Percentiles rank a stretch among this genome's conserved stretches.
phyloP scores from a whole-genome alignment of 2,888 invertebrate species.

The Oxyteleia sp. region DNA sequence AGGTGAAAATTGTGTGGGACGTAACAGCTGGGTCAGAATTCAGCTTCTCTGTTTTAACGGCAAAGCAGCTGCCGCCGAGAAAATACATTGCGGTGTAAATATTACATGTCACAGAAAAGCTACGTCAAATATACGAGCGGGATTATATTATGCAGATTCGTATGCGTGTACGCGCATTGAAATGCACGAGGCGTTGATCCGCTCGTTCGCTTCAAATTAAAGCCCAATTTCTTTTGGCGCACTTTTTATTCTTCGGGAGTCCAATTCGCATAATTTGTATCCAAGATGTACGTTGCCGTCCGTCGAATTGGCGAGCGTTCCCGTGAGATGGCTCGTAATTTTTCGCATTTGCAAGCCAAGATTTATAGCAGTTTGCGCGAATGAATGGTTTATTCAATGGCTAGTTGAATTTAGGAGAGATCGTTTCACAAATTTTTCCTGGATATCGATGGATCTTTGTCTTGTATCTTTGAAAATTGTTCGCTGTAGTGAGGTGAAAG shows the following conservation, averaged over 20 bases:
- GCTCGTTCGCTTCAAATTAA: conserved; percentile 12
- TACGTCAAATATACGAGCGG: conserved; percentile 64
- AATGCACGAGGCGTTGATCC: conserved; percentile 14
- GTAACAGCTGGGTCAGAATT: conserved; percentile 52
- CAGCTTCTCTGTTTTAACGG: conserved; percentile 54
- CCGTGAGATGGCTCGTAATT: conserved; percentile 33
- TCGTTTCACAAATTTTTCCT: conserved; percentile 24
- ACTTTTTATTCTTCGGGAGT: conserved; percentile 12
- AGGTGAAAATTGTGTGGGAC: conserved; percentile 58
- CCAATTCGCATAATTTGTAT: conserved; percentile 15
- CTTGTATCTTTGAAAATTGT: conserved; percentile 15
- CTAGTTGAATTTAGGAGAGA: conserved; percentile 2
- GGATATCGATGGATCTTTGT: background rate
- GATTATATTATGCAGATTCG: conserved; percentile 45
- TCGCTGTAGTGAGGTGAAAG: background rate
- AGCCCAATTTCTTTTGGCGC: conserved; percentile 20
- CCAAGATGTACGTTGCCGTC: background rate
- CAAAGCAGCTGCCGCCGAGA: conserved; percentile 51
- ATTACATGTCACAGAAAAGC: conserved; percentile 72
- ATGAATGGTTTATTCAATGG: conserved; percentile 28
- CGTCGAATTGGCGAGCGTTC: conserved; percentile 26
- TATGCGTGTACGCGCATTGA: conserved; percentile 33
- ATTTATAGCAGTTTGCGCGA: conserved; percentile 43
- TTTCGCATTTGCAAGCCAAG: conserved; percentile 32
- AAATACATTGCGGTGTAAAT: conserved; percentile 70